Percentiles rank a stretch among this genome's conserved stretches.
Evolutionary conservation across 2,113 vertebrate species (phyloP).

Genomic region (Peucedramus taeniatus): DNA sequence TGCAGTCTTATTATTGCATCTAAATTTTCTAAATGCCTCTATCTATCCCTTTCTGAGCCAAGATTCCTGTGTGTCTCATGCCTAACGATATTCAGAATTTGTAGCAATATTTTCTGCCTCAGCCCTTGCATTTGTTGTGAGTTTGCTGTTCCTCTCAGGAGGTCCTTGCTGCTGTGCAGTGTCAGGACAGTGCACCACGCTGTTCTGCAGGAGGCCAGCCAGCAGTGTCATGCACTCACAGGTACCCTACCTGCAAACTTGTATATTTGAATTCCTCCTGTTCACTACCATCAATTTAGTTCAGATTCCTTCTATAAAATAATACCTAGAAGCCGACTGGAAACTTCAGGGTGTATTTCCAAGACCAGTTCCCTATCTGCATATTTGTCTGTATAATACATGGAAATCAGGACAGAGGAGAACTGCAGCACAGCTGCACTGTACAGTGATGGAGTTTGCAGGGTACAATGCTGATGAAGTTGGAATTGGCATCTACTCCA

Average conservation of each 20-base stretch:
- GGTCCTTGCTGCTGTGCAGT: accelerated
- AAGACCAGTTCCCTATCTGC: background rate
- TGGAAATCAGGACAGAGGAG: background rate
- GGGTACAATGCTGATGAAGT: background rate
- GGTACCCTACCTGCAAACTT: background rate
- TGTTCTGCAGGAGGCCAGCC: background rate
- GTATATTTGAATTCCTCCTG: background rate
- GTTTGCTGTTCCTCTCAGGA: background rate
- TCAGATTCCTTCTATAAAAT: background rate
- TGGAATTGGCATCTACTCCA: background rate
- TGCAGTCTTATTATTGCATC: background rate
- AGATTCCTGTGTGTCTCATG: background rate
- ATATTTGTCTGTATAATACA: background rate
- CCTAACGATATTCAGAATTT: background rate
- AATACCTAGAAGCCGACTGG: background rate
- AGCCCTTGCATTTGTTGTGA: background rate
- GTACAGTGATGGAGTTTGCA: background rate
- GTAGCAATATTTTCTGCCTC: background rate
- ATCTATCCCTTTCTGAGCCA: background rate
- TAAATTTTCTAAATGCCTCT: background rate
- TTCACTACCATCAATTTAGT: background rate
- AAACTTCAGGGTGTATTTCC: background rate
- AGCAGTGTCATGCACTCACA: background rate
- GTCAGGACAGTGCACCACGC: background rate
- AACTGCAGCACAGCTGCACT: background rate